Conservation (phyloP, 1,140 invertebrate genomes). For the Akabosia matsudoensis region DNA sequence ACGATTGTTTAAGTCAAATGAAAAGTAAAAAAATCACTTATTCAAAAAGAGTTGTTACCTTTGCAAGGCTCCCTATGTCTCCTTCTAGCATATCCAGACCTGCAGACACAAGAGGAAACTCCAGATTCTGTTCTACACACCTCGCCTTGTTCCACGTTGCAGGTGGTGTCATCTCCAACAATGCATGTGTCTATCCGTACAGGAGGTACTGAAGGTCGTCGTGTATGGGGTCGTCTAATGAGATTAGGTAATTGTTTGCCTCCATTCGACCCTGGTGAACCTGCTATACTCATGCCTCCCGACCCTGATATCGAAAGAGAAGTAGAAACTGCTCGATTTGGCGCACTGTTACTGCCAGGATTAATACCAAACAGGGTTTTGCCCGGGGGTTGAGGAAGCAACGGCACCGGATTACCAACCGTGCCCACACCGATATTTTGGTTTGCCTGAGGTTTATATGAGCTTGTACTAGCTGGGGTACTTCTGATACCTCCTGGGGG, state of each 20-base stretch:
- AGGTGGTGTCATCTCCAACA: conserved; percentile 88
- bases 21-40: no score
- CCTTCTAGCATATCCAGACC: conserved; percentile 75
- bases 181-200: conserved; percentile 86
- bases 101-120: conserved; percentile 86
- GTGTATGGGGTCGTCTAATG: conserved; percentile 37
- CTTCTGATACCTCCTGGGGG: conserved; percentile 27
- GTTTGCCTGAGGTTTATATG: not conserved
- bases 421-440: conserved; percentile 28
- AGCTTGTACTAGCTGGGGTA: conserved; percentile 7
- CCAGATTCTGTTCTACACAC: conserved; percentile 80
- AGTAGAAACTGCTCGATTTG: conserved; percentile 35
- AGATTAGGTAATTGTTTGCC: conserved; percentile 39
- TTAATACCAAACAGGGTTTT: conserved; percentile 27
- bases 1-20: no score
- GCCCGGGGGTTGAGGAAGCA: conserved; percentile 14
- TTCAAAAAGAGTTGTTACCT: no score
- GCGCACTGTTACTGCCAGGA: not conserved
- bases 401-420: conserved; percentile 29
- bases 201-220: conserved; percentile 38
- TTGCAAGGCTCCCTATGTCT: conserved; percentile 75
- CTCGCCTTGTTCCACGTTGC: conserved; percentile 80
- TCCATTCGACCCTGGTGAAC: not conserved
- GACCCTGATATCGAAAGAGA: conserved; percentile 34
- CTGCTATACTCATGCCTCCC: not conserved